These are phyloP conservation scores for Microctenopoma steveboyesi DNA, from an alignment of 2,797 vertebrate genomes.

Conservation along the genomic window DNA sequence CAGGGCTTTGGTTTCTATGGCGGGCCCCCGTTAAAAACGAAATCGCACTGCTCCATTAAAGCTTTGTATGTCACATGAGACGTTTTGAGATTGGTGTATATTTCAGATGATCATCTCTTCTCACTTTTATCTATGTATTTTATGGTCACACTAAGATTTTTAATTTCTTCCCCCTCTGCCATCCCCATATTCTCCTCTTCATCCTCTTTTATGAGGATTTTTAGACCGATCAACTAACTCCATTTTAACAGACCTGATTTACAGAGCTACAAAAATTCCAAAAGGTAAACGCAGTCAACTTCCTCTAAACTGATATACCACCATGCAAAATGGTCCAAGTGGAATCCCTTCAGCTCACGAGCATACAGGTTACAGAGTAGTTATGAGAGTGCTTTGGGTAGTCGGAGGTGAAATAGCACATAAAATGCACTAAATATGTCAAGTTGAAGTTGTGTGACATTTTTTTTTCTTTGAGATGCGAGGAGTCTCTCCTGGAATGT, in stretches of 20 bases:
- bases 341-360: slow-evolving; percentile 76
- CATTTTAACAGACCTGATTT: slow-evolving; percentile 63
- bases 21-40: slow-evolving; percentile 39
- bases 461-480: slow-evolving; percentile 70
- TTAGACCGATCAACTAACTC: slow-evolving; percentile 65
- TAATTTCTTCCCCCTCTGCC: slow-evolving; percentile 51
- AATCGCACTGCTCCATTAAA: slow-evolving; percentile 62
- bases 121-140: slow-evolving; percentile 64
- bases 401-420: slow-evolving; percentile 82
- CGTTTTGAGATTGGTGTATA: slow-evolving; percentile 69
- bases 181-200: slow-evolving; percentile 30
- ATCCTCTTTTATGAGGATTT: slow-evolving; percentile 52
- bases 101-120: slow-evolving; percentile 61
- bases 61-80: slow-evolving; percentile 49
- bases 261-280: slow-evolving; percentile 36
- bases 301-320: slow-evolving; percentile 56
- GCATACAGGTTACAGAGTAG: slow-evolving; percentile 74
- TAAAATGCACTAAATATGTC: slow-evolving; percentile 88
- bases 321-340: slow-evolving; percentile 58
- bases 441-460: slow-evolving; percentile 82
- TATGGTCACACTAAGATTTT: slow-evolving; percentile 64
- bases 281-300: slow-evolving; percentile 31
- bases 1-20: slow-evolving; percentile 58
- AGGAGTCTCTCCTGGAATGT: slow-evolving; percentile 85
- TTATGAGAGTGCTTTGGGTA: slow-evolving; percentile 73